A percentile compares a stretch with the other conserved stretches of the same genome.
Evolutionary conservation across 2,888 invertebrate genomes (phyloP).

Genomic region (Drosophila sordidula): DNA sequence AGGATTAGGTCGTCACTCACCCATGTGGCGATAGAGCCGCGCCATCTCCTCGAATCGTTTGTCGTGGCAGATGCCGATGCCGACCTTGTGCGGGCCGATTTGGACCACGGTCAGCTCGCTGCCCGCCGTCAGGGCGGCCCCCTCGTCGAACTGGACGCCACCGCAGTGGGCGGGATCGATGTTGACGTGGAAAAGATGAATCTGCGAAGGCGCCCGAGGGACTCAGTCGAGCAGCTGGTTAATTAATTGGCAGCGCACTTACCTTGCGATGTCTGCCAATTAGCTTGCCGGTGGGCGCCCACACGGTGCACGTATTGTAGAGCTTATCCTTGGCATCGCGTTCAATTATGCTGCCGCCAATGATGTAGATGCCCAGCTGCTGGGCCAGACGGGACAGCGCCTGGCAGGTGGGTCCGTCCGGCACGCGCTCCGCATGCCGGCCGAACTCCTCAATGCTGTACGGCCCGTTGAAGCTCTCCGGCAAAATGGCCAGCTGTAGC

Average conservation of each 20-base stretch:
- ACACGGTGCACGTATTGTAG: slow-evolving; percentile 95
- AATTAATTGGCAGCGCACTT: slow-evolving; percentile 49
- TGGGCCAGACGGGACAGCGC: slow-evolving; percentile 91
- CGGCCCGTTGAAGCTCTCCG: slow-evolving; percentile 98
- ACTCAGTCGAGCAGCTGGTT: slow-evolving; percentile 21
- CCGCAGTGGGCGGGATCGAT: slow-evolving; percentile 88
- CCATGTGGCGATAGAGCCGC: slow-evolving; percentile 88
- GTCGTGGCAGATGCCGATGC: slow-evolving; percentile 98
- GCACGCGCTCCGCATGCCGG: slow-evolving; percentile 94
- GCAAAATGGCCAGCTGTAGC: slow-evolving; percentile 87
- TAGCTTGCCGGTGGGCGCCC: slow-evolving; percentile 91
- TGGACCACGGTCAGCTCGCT: slow-evolving; percentile 91
- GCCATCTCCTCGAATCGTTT: slow-evolving; percentile 96
- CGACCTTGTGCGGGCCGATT: slow-evolving; percentile 90
- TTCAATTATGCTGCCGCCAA: slow-evolving; percentile 97
- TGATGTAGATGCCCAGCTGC: slow-evolving; percentile 90
- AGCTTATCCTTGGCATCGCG: slow-evolving; percentile 86
- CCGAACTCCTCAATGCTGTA: slow-evolving; percentile 93
- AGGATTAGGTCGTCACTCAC: slow-evolving; percentile 72
- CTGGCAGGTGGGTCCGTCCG: slow-evolving; percentile 90
- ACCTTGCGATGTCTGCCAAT: slow-evolving; percentile 94
- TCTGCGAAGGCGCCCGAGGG: slow-evolving; percentile 85
- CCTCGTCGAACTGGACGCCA: slow-evolving; percentile 95
- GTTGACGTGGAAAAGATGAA: slow-evolving; percentile 97
- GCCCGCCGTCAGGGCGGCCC: slow-evolving; percentile 92